Evolutionary conservation across 2,113 vertebrate genomes (phyloP).

Genomic region (Cryptoleucopteryx plumbea): DNA sequence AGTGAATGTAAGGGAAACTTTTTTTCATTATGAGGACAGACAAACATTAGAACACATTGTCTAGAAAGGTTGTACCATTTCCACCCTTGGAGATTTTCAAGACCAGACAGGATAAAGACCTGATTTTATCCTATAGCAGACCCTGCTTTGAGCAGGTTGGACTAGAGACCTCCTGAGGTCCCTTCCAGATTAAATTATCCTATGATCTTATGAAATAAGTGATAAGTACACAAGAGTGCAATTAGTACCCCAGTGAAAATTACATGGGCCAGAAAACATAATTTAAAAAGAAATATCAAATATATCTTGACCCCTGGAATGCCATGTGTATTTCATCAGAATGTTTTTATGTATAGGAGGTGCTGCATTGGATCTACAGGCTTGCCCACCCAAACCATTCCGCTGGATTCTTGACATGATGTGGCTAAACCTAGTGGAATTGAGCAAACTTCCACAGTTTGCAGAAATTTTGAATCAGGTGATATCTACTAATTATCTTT

Average conservation of each 20-base stretch:
- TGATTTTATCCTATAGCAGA: not conserved
- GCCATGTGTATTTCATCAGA: not conserved
- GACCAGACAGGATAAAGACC: not conserved
- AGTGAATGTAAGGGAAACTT: not conserved
- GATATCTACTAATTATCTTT: not conserved
- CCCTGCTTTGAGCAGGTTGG: not conserved
- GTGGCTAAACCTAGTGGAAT: constrained; percentile 78
- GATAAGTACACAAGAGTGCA: not conserved
- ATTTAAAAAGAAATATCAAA: not conserved
- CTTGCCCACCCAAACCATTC: constrained; percentile 74
- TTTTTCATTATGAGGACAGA: not conserved
- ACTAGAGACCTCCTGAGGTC: not conserved
- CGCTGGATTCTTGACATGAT: constrained; percentile 77
- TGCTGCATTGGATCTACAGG: constrained; percentile 75
- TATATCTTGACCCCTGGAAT: not conserved
- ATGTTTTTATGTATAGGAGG: constrained; percentile 59
- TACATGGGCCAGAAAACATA: not conserved
- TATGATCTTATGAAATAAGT: not conserved
- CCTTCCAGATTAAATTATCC: not conserved
- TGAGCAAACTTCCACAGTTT: constrained; percentile 76
- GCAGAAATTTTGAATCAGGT: constrained; percentile 77
- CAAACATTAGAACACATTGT: not conserved
- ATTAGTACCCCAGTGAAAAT: not conserved
- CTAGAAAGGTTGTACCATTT: not conserved
- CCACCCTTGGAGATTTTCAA: not conserved